phyloP scores from a whole-genome alignment of 30 jellyfish, hydroid and myxozoan genomes.

The Aurelia aurita region DNA sequence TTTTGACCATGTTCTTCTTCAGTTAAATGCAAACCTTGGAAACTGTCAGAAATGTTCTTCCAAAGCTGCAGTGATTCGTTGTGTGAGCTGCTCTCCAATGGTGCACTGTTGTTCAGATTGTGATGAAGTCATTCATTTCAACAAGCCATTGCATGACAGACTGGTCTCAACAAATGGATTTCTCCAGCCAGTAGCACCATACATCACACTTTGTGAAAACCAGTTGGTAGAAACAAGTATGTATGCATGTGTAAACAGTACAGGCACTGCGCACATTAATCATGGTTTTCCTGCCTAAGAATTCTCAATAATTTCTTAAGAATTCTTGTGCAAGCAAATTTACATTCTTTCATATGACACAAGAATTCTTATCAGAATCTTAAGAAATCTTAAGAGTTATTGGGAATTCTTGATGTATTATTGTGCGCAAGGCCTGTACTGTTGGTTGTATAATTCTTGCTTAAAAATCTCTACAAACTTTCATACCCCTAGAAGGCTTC shows the following conservation, averaged over 20 bases:
- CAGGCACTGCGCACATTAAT: too few relatives aligned
- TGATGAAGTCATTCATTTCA: not conserved
- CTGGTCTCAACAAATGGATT: constrained; percentile 11
- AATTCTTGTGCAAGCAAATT: too few relatives aligned
- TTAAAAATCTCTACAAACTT: too few relatives aligned
- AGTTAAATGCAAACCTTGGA: not conserved
- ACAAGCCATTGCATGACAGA: constrained; percentile 14
- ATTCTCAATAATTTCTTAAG: too few relatives aligned
- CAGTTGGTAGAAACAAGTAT: constrained; percentile 3
- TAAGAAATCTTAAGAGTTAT: too few relatives aligned
- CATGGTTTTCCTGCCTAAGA: too few relatives aligned
- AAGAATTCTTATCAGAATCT: too few relatives aligned
- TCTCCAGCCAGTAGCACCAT: constrained; percentile 32
- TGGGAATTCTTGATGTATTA: too few relatives aligned
- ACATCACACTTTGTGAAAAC: not conserved
- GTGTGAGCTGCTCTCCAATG: not conserved
- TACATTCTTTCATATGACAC: too few relatives aligned
- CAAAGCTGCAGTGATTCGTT: not conserved
- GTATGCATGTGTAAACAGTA: not conserved
- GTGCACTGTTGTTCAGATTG: constrained; percentile 2
- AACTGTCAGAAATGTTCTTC: not conserved
- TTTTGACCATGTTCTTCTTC: not conserved
- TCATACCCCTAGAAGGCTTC: too few relatives aligned
- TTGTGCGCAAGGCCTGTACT: too few relatives aligned
- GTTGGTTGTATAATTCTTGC: too few relatives aligned